These are phyloP conservation scores for Drosophila rellima DNA, from an alignment of 2,888 invertebrate genomes.

Conservation along the genomic window DNA sequence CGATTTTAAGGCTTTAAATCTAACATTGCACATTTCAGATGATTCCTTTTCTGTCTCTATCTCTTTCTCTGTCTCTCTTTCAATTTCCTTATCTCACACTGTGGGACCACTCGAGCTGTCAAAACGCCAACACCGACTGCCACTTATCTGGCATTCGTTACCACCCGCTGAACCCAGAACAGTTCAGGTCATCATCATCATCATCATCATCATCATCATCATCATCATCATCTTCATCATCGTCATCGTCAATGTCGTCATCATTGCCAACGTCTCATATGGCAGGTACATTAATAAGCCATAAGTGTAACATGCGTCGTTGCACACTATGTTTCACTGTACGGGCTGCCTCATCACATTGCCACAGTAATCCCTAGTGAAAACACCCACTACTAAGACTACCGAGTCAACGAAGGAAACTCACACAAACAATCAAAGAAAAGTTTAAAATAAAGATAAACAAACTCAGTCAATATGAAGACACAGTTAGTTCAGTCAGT, in stretches of 20 bases:
- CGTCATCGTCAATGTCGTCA: slow-evolving; percentile 16
- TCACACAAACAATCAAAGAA: slow-evolving; percentile 28
- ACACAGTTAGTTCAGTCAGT: slow-evolving; percentile 32
- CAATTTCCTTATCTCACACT: slow-evolving; percentile 14
- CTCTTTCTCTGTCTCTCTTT: neutral
- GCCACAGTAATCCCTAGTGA: slow-evolving; percentile 8
- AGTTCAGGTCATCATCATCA: slow-evolving; percentile 18
- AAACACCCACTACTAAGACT: slow-evolving; percentile 1
- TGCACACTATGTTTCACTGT: slow-evolving; percentile 23
- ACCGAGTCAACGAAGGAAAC: slow-evolving; percentile 17
- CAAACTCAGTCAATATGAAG: slow-evolving; percentile 20
- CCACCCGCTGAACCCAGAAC: neutral
- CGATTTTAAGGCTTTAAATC: slow-evolving; percentile 14
- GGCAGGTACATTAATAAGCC: slow-evolving; percentile 65
- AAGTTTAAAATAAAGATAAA: neutral
- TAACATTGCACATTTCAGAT: slow-evolving; percentile 14
- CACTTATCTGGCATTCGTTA: slow-evolving; percentile 47
- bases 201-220: slow-evolving; percentile 11
- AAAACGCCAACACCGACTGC: slow-evolving; percentile 63
- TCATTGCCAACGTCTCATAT: slow-evolving; percentile 38
- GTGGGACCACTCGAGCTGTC: slow-evolving; percentile 54
- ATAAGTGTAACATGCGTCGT: slow-evolving; percentile 49
- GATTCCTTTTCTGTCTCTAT: neutral
- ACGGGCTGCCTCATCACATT: neutral
- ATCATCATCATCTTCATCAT: slow-evolving; percentile 1